Conservation (phyloP, 2,113 vertebrate genomes). For the Mastomys natalensis region DNA sequence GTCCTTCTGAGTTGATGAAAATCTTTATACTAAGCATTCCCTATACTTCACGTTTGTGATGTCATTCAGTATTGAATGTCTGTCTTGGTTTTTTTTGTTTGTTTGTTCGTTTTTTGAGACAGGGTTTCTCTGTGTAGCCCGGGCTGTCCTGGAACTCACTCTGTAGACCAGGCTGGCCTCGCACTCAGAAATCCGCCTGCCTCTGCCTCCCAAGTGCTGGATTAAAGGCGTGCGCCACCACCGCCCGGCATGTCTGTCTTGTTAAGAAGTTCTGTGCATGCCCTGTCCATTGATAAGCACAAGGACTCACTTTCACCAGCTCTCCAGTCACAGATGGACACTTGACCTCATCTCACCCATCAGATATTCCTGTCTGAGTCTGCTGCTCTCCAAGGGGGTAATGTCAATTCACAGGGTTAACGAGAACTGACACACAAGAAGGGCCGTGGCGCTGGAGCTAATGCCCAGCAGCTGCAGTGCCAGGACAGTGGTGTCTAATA, state of each 20-base stretch:
- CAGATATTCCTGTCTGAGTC: not conserved
- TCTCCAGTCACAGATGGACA: not conserved
- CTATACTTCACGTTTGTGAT: not conserved
- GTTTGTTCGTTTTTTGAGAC: too few relatives aligned
- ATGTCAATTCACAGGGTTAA: slow-evolving; percentile 12
- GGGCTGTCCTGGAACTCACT: too few relatives aligned
- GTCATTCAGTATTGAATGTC: not conserved
- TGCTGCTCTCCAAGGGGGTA: not conserved
- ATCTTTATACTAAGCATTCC: not conserved
- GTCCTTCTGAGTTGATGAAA: not conserved
- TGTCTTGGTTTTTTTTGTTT: too few relatives aligned
- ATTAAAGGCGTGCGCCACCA: too few relatives aligned
- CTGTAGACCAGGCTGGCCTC: too few relatives aligned
- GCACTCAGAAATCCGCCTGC: too few relatives aligned
- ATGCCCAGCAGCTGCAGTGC: not conserved
- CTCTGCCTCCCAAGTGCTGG: too few relatives aligned
- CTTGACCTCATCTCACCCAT: not conserved
- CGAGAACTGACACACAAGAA: not conserved
- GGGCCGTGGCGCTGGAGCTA: not conserved
- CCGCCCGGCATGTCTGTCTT: not conserved
- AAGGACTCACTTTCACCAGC: not conserved
- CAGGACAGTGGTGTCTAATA: not conserved
- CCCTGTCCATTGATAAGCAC: not conserved
- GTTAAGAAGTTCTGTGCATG: not conserved
- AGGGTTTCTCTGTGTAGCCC: too few relatives aligned